Conservation (phyloP, 2,797 vertebrate species). For the Synaphobranchus kaupii region DNA sequence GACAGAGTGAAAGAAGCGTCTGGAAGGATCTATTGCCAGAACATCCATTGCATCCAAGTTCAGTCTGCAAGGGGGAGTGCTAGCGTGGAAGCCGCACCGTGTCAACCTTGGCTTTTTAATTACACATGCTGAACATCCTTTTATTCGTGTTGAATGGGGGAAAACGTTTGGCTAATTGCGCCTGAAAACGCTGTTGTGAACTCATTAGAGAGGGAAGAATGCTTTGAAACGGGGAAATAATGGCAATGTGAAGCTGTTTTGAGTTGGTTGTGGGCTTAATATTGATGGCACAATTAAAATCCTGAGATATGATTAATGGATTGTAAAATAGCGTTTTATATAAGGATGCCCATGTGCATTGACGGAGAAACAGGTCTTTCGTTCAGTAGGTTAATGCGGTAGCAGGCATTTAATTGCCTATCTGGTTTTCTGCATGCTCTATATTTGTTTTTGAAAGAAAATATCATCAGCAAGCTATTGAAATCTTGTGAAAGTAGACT, state of each 20-base stretch:
- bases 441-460: neutral
- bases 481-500: neutral
- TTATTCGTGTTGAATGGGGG: neutral
- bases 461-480: neutral
- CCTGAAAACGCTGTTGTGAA: slow-evolving; percentile 15
- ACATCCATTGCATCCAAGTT: neutral
- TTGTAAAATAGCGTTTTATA: slow-evolving; percentile 17
- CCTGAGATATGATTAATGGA: slow-evolving; percentile 22
- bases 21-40: slow-evolving; percentile 7
- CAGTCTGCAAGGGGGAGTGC: neutral
- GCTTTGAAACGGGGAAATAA: slow-evolving; percentile 19
- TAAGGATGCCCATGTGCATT: slow-evolving; percentile 10
- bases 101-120: slow-evolving; percentile 15
- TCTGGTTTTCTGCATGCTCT: neutral
- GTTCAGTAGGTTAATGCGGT: neutral
- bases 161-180: slow-evolving; percentile 15
- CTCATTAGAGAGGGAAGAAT: slow-evolving; percentile 16
- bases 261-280: slow-evolving; percentile 1
- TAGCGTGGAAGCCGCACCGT: neutral
- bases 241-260: neutral
- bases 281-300: slow-evolving; percentile 27
- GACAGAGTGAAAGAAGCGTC: neutral
- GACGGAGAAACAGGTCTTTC: neutral
- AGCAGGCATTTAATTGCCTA: neutral
- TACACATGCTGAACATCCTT: neutral